Evolutionary conservation across 1,140 invertebrate species (phyloP).

Genomic region (Zaprionus ornatus): DNA sequence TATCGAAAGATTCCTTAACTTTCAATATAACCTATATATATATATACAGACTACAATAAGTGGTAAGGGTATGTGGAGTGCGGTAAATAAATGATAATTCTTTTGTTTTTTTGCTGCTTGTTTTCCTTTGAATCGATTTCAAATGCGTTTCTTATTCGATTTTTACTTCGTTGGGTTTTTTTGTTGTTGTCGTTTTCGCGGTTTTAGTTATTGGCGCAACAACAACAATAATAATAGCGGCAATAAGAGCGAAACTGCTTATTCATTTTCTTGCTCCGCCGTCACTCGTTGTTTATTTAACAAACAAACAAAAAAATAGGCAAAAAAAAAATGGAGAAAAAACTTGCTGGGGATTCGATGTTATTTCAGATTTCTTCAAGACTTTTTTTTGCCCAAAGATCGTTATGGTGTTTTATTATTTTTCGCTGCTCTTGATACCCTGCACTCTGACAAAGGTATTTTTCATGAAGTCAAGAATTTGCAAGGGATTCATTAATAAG

Average conservation of each 20-base stretch:
- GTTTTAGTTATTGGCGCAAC: conserved; percentile 11
- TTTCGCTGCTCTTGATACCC: conserved; percentile 1
- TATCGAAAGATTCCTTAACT: no score
- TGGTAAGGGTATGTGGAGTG: not conserved
- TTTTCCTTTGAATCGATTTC: conserved; percentile 56
- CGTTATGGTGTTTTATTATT: conserved; percentile 8
- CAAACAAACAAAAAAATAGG: not conserved
- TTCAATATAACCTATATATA: no score
- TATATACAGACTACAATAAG: no score
- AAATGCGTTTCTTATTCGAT: conserved; percentile 46
- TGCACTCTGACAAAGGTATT: not conserved
- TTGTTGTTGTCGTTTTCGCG: conserved; percentile 22
- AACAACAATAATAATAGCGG: conserved; percentile 1
- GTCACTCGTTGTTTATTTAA: conserved; percentile 25
- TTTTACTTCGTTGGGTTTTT: conserved; percentile 19
- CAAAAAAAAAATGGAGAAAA: conserved; percentile 1
- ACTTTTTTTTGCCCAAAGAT: conserved; percentile 1
- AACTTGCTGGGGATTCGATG: conserved; percentile 11
- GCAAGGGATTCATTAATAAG: not conserved
- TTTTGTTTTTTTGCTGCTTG: conserved; percentile 25
- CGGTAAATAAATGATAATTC: conserved; percentile 7
- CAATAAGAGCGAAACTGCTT: conserved; percentile 53
- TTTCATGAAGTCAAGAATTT: not conserved
- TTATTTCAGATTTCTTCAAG: conserved; percentile 21
- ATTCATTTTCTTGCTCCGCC: conserved; percentile 37